Conservation (phyloP, 1,140 invertebrate genomes). For the Drosophila triauraria region DNA sequence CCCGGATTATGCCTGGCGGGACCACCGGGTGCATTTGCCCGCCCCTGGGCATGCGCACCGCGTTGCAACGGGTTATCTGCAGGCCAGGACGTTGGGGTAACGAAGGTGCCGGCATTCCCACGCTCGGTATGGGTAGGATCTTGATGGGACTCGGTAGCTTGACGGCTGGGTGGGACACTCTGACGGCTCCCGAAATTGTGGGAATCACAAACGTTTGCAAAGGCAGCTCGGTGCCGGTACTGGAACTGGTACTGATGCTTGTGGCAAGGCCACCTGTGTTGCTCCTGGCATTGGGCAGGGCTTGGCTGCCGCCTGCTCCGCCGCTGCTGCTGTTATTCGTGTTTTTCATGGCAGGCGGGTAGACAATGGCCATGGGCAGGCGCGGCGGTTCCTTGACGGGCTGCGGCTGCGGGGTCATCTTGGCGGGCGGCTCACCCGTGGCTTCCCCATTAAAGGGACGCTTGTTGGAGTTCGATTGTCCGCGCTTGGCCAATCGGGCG, state of each 20-base stretch:
- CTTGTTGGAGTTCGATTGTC: neutral
- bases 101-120: neutral
- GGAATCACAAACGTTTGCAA: constrained; percentile 22
- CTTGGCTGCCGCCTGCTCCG: neutral
- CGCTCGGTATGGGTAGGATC: neutral
- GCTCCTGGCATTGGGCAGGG: neutral
- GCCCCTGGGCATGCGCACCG: neutral
- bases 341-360: constrained; percentile 26
- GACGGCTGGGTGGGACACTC: neutral
- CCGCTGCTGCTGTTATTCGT: neutral
- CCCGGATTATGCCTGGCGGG: neutral
- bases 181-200: constrained; percentile 17
- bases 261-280: neutral
- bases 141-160: neutral
- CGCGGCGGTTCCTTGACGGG: constrained; percentile 2
- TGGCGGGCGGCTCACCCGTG: neutral
- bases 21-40: neutral
- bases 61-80: neutral
- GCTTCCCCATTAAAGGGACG: neutral
- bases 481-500: neutral
- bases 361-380: constrained; percentile 59
- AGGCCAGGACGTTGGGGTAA: neutral
- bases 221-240: neutral
- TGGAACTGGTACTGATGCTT: neutral
- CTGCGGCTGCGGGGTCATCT: neutral